Evolutionary conservation across 2,888 invertebrate genomes (phyloP).

Genomic region (Napeogenes sylphis): DNA sequence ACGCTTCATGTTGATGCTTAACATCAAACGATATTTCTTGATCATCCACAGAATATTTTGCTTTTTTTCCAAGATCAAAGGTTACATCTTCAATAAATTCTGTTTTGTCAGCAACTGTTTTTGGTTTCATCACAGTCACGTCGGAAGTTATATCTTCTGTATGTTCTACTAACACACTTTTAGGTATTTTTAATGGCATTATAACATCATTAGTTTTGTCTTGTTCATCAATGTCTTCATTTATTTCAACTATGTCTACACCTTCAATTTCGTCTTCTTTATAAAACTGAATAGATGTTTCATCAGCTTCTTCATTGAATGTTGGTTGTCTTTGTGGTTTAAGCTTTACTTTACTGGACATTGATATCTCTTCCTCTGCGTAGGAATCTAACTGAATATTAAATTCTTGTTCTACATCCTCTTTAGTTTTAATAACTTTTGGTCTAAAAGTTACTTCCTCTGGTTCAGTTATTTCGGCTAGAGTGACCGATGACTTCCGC

Average conservation of each 20-base stretch:
- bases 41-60: constrained; percentile 80
- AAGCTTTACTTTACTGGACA: constrained; percentile 89
- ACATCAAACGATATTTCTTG: constrained; percentile 77
- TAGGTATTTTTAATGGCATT: constrained; percentile 58
- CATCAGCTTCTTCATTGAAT: constrained; percentile 86
- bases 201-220: constrained; percentile 58
- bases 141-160: constrained; percentile 63
- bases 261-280: constrained; percentile 60
- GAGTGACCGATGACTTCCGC: constrained; percentile 80
- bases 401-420: constrained; percentile 93
- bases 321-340: constrained; percentile 85
- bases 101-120: constrained; percentile 53
- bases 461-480: constrained; percentile 85
- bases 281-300: constrained; percentile 83
- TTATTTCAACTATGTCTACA: constrained; percentile 68
- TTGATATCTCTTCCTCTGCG: constrained; percentile 91
- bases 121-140: constrained; percentile 56
- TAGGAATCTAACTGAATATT: constrained; percentile 90
- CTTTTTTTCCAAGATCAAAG: constrained; percentile 83
- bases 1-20: constrained; percentile 62
- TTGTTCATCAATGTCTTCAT: constrained; percentile 69
- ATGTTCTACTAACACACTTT: constrained; percentile 46
- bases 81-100: constrained; percentile 79
- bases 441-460: constrained; percentile 90
- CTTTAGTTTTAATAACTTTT: constrained; percentile 85